Percentiles rank a stretch among this genome's conserved stretches.
These are phyloP conservation scores for Ophion ventricosus DNA, from an alignment of 2,888 invertebrate genomes.

Conservation along the genomic window DNA sequence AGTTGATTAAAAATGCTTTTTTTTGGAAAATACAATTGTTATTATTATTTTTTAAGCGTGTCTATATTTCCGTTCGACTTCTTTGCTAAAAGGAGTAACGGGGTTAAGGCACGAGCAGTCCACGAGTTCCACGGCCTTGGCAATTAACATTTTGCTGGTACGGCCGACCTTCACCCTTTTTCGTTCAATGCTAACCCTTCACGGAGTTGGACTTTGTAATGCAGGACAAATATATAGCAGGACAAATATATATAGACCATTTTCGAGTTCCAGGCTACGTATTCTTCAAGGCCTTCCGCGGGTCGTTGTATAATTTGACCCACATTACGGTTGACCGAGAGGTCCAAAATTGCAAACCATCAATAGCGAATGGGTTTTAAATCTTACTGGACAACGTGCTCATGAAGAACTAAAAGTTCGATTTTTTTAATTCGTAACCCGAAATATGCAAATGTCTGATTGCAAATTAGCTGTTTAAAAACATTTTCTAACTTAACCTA, in stretches of 20 bases:
- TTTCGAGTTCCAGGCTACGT: slow-evolving; percentile 42
- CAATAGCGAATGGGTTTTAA: background rate
- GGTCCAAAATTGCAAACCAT: background rate
- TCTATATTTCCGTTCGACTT: background rate
- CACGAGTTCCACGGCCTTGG: slow-evolving; percentile 70
- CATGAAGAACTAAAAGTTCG: background rate
- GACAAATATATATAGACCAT: slow-evolving; percentile 53
- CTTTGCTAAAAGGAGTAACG: slow-evolving; percentile 66
- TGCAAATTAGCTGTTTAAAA: background rate
- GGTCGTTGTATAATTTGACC: slow-evolving; percentile 53
- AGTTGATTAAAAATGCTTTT: no score
- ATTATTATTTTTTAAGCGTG: no score
- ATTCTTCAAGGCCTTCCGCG: slow-evolving; percentile 33
- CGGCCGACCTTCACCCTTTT: slow-evolving; percentile 63
- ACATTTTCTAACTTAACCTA: background rate
- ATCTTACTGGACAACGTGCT: background rate
- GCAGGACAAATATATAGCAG: slow-evolving; percentile 41
- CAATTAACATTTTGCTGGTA: slow-evolving; percentile 70
- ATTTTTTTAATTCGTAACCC: background rate
- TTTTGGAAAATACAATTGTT: no score
- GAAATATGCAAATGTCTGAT: background rate
- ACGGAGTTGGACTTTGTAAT: slow-evolving; percentile 53
- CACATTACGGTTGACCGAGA: slow-evolving; percentile 41
- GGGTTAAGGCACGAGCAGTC: slow-evolving; percentile 71
- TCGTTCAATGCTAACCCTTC: slow-evolving; percentile 44